These are phyloP conservation scores for Toxostoma redivivum DNA, from an alignment of 2,113 vertebrate genomes.

Conservation along the genomic window DNA sequence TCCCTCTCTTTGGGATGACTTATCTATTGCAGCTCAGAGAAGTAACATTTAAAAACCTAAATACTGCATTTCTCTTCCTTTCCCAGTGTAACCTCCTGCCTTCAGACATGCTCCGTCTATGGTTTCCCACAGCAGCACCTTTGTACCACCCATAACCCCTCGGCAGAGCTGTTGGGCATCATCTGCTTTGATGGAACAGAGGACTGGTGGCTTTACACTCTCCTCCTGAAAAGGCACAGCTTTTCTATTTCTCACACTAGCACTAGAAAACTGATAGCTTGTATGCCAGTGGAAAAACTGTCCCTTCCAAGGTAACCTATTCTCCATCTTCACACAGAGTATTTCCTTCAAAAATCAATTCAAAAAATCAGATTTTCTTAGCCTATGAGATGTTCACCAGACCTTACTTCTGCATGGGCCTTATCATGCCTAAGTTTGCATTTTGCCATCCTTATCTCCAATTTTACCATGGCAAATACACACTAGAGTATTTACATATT, in stretches of 20 bases:
- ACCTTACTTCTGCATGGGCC: neutral
- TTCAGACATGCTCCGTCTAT: fast-evolving
- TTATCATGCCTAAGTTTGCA: neutral
- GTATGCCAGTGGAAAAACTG: neutral
- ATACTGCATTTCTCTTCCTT: neutral
- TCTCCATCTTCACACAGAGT: neutral
- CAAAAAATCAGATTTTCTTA: neutral
- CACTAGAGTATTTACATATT: neutral
- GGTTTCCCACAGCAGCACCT: neutral
- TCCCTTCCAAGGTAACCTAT: neutral
- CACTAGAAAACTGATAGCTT: neutral
- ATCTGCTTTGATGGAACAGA: neutral
- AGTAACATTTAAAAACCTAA: neutral
- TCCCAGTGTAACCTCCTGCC: neutral
- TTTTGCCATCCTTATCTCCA: neutral
- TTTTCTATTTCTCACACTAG: neutral
- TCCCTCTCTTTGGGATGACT: neutral
- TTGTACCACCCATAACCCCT: neutral
- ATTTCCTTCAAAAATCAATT: neutral
- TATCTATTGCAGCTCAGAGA: neutral
- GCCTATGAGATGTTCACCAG: neutral
- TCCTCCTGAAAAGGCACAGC: fast-evolving
- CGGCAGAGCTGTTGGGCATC: fast-evolving
- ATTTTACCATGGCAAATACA: neutral
- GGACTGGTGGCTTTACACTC: neutral